These are phyloP conservation scores for Cheilosia impressa DNA, from an alignment of 2,888 invertebrate genomes.

Conservation along the genomic window DNA sequence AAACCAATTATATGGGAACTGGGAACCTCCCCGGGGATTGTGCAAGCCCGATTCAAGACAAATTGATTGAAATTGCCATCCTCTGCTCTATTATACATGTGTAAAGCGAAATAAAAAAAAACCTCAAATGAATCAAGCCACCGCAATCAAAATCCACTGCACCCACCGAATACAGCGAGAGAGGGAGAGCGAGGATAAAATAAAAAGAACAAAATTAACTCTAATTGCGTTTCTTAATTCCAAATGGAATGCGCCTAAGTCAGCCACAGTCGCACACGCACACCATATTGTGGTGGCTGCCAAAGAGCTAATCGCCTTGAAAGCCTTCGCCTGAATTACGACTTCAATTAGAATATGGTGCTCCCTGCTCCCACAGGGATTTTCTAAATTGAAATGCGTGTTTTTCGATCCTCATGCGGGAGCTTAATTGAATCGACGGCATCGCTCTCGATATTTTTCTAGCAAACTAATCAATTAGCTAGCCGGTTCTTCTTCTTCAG, in stretches of 20 bases:
- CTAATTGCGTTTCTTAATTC: slow-evolving; percentile 59
- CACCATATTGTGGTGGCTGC: not conserved
- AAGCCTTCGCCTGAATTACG: slow-evolving; percentile 39
- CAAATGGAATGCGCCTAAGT: slow-evolving; percentile 51
- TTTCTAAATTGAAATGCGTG: slow-evolving; percentile 62
- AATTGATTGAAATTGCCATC: slow-evolving; percentile 65
- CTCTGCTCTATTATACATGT: not conserved
- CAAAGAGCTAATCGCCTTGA: slow-evolving; percentile 32
- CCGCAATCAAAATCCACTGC: slow-evolving; percentile 15
- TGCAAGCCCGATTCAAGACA: slow-evolving; percentile 56
- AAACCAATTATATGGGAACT: slow-evolving; percentile 52
- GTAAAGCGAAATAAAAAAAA: slow-evolving; percentile 25
- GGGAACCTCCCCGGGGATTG: slow-evolving; percentile 47
- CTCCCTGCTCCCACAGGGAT: slow-evolving; percentile 46
- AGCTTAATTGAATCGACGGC: slow-evolving; percentile 60
- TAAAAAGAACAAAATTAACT: slow-evolving; percentile 6
- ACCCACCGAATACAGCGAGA: not conserved
- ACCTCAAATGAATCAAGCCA: slow-evolving; percentile 23
- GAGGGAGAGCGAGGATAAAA: not conserved
- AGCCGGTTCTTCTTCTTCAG: not conserved
- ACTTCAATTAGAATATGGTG: slow-evolving; percentile 19
- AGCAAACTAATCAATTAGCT: slow-evolving; percentile 49
- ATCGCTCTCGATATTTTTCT: slow-evolving; percentile 29
- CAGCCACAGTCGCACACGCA: slow-evolving; percentile 36
- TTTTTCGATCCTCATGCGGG: slow-evolving; percentile 56